These are phyloP conservation scores for Paracyprichromis sp. DNA, from an alignment of 2,113 vertebrate genomes.

Conservation along the genomic window DNA sequence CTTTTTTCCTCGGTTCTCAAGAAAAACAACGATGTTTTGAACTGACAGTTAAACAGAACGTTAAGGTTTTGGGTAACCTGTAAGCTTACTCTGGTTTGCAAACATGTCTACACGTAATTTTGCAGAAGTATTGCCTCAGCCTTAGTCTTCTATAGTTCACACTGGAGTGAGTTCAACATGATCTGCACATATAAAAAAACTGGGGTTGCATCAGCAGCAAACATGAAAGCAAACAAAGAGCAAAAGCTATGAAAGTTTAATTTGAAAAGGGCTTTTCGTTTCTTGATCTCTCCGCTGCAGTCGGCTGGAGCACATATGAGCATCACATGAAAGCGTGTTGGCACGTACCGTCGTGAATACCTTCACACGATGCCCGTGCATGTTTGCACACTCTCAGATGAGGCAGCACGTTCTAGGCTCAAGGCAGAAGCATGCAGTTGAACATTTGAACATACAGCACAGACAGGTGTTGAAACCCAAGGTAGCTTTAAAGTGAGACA, in stretches of 20 bases:
- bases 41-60: neutral
- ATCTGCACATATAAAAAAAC: neutral
- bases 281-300: neutral
- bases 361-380: neutral
- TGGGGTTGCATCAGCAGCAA: neutral
- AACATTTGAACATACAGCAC: neutral
- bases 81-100: neutral
- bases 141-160: neutral
- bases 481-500: neutral
- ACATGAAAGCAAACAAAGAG: neutral
- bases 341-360: neutral
- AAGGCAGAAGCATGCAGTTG: neutral
- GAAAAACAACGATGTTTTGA: neutral
- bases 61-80: neutral
- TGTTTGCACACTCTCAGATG: neutral
- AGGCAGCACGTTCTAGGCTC: neutral
- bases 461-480: neutral
- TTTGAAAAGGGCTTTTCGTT: neutral
- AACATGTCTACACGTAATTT: neutral
- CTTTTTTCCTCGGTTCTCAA: neutral
- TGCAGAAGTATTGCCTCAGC: neutral
- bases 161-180: neutral
- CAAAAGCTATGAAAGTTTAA: neutral
- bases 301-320: conserved; percentile 7
- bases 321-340: neutral